Percentiles rank a stretch among this genome's conserved stretches.
Conservation (phyloP, 2,797 vertebrate species). For the Erithacus rubecula region DNA sequence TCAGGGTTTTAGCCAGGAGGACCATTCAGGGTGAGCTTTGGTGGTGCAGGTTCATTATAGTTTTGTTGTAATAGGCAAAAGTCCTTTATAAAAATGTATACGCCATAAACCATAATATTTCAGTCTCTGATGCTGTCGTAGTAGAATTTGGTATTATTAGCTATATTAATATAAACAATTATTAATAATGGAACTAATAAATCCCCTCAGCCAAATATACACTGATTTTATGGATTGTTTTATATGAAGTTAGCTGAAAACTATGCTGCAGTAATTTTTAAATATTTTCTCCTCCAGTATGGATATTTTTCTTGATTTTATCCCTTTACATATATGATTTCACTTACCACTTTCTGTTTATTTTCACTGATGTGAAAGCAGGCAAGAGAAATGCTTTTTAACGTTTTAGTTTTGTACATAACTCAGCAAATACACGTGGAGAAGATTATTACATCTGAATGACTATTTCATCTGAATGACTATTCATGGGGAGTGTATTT, state of each 20-base stretch:
- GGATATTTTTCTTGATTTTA: not conserved
- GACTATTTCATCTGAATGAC: not conserved
- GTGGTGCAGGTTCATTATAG: not conserved
- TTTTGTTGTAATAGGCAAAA: not conserved
- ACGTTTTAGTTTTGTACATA: not conserved
- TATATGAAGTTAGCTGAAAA: not conserved
- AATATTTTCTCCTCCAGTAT: not conserved
- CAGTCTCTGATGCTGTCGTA: not conserved
- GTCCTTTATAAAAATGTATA: not conserved
- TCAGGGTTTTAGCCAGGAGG: not conserved
- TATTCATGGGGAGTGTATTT: not conserved
- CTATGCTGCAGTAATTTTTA: not conserved
- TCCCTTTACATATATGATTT: not conserved
- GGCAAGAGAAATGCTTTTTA: not conserved
- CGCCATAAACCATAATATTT: not conserved
- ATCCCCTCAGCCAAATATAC: not conserved
- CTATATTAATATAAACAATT: not conserved
- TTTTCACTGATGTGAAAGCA: not conserved
- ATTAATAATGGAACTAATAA: not conserved
- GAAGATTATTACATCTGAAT: not conserved
- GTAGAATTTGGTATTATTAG: not conserved
- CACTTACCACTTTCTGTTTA: not conserved
- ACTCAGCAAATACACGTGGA: not conserved
- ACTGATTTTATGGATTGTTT: not conserved
- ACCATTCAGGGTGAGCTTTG: not conserved